Conservation (phyloP, 2,797 vertebrate genomes). For the Fistularia tabacaria region DNA sequence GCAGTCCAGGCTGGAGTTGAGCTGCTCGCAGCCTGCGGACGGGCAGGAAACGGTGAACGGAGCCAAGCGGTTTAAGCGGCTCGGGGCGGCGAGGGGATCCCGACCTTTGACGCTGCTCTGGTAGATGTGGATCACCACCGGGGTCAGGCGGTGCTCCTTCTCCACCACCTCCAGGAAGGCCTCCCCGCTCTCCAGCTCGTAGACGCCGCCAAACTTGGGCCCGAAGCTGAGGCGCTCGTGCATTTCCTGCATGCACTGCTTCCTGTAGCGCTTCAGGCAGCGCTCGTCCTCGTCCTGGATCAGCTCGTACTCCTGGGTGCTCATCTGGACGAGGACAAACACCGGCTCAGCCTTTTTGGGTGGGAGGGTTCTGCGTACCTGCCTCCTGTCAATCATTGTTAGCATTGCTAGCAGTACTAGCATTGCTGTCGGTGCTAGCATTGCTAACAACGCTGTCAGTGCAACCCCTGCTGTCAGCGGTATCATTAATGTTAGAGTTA, state of each 20-base stretch:
- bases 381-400: neutral
- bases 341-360: too few species aligned
- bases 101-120: conserved; percentile 77
- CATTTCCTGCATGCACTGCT: conserved; percentile 94
- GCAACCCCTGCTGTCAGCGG: too few species aligned
- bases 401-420: too few species aligned
- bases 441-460: too few species aligned
- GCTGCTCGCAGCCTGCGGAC: conserved; percentile 74
- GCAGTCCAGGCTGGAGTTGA: conserved; percentile 84
- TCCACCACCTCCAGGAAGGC: conserved; percentile 84
- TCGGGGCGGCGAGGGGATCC: neutral
- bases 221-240: conserved; percentile 90
- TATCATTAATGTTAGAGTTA: too few species aligned
- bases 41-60: too few species aligned
- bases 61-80: too few species aligned
- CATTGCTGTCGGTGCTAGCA: too few species aligned
- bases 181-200: conserved; percentile 84
- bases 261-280: conserved; percentile 85
- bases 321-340: conserved; percentile 78
- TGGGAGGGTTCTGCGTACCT: neutral
- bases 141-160: conserved; percentile 83
- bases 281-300: conserved; percentile 86
- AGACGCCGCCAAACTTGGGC: conserved; percentile 81
- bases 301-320: conserved; percentile 88
- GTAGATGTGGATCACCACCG: conserved; percentile 86